phyloP scores from a whole-genome alignment of 2,888 invertebrate genomes.

The Noctua janthe region DNA sequence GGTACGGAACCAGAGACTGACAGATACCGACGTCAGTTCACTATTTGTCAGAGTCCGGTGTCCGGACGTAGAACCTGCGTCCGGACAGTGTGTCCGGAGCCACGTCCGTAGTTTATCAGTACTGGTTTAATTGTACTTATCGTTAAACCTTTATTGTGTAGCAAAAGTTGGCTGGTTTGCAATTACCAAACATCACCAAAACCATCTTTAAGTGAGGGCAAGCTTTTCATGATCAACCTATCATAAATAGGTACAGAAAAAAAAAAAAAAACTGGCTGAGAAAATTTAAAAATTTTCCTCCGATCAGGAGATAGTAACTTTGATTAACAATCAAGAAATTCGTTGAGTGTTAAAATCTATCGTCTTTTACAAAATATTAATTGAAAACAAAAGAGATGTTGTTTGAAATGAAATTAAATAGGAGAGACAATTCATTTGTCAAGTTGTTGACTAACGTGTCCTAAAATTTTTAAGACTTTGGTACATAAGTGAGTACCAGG shows the following conservation, averaged over 20 bases:
- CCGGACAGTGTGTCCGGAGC: background rate
- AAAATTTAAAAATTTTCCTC: background rate
- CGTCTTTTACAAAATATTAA: background rate
- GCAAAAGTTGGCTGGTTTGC: background rate
- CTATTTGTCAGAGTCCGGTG: background rate
- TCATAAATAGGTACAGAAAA: background rate
- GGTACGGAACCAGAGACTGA: background rate
- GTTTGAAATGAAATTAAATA: background rate
- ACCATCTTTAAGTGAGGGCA: background rate
- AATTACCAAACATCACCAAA: background rate
- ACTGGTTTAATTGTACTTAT: background rate
- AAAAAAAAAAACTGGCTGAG: no score
- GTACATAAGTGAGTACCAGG: no score
- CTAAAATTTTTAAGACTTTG: background rate
- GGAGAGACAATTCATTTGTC: background rate
- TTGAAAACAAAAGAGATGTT: background rate
- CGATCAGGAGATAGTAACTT: background rate
- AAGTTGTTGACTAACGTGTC: background rate
- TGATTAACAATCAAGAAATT: background rate
- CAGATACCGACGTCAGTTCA: background rate
- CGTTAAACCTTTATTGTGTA: background rate
- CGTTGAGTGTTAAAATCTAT: background rate
- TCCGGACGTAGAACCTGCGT: background rate
- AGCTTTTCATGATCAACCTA: background rate
- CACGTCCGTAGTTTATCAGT: background rate